Evolutionary conservation across 1,140 invertebrate species (phyloP).

Genomic region (Halotydeus destructor): DNA sequence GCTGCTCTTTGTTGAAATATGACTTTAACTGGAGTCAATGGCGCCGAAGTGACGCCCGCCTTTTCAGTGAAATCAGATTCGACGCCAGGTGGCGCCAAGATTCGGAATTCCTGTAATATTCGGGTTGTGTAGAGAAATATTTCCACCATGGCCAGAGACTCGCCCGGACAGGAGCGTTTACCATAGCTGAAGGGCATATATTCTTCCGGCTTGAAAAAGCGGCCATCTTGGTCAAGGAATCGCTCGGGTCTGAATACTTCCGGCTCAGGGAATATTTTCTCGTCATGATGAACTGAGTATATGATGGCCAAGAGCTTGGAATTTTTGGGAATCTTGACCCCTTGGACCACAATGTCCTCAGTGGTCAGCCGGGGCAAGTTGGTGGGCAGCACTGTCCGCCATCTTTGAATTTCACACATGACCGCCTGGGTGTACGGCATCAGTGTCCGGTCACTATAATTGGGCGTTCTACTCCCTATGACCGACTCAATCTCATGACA

Average conservation of each 20-base stretch:
- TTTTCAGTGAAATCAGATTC: no score
- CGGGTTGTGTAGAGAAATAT: constrained; percentile 57
- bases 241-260: constrained; percentile 15
- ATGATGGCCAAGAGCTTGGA: no score
- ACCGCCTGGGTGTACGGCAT: constrained; percentile 19
- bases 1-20: no score
- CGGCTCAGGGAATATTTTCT: constrained; percentile 16
- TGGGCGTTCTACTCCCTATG: constrained; percentile 14
- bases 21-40: no score
- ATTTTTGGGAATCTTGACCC: no score
- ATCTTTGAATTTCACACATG: constrained; percentile 18
- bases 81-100: no score
- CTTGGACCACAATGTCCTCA: no score
- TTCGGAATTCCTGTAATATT: constrained; percentile 46
- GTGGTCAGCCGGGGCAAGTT: constrained; percentile 7
- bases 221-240: no score
- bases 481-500: constrained; percentile 20
- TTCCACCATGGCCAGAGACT: constrained; percentile 55
- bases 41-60: no score
- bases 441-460: constrained; percentile 12
- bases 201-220: no score
- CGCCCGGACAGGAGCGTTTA: constrained; percentile 63
- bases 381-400: constrained; percentile 14
- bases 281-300: constrained; percentile 18
- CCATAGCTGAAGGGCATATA: no score